Evolutionary conservation across 2,888 invertebrate genomes (phyloP).

Genomic region (Dromius quadrimaculatus): DNA sequence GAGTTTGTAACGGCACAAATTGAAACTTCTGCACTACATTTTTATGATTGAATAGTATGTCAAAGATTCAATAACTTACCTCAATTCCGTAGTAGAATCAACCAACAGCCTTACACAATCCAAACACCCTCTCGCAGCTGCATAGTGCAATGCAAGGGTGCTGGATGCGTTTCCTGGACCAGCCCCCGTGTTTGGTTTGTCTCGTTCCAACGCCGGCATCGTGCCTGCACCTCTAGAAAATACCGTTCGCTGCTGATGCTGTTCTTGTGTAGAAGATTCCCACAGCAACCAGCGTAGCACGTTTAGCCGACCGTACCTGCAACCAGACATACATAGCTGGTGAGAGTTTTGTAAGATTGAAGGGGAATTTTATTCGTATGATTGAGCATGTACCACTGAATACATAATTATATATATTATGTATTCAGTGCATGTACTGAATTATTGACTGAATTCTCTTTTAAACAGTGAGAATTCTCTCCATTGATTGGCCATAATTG

Average conservation of each 20-base stretch:
- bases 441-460: too few relatives aligned
- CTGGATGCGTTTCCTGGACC: constrained; percentile 72
- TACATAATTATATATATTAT: too few relatives aligned
- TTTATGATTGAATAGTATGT: too few relatives aligned
- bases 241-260: not conserved
- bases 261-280: constrained; percentile 64
- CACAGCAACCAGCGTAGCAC: constrained; percentile 73
- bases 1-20: too few relatives aligned
- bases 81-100: constrained; percentile 82
- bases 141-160: constrained; percentile 88
- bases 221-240: not conserved
- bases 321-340: constrained; percentile 56
- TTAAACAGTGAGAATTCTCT: too few relatives aligned
- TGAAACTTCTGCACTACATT: too few relatives aligned
- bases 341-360: not conserved
- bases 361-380: not conserved
- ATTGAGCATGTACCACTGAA: too few relatives aligned
- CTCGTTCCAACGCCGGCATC: constrained; percentile 69
- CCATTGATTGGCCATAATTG: too few relatives aligned
- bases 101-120: constrained; percentile 86
- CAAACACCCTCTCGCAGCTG: constrained; percentile 86
- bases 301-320: constrained; percentile 70
- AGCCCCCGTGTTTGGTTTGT: constrained; percentile 62
- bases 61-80: too few relatives aligned
- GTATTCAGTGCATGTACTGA: too few relatives aligned